Conservation (phyloP, 2,113 vertebrate genomes). For the Mesoclemmys tuberculata region DNA sequence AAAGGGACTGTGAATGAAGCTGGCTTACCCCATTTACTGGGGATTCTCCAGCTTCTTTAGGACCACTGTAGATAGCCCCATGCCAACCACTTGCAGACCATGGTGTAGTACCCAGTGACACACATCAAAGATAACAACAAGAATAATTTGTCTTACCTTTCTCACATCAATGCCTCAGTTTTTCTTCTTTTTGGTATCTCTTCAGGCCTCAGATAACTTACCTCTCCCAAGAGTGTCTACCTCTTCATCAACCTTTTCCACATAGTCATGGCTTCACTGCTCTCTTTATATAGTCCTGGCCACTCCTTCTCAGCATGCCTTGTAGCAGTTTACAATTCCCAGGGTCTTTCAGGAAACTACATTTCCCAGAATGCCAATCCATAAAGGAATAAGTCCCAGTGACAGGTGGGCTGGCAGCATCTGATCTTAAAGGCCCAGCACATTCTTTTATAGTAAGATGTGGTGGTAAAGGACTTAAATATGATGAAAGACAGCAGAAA, state of each 20-base stretch:
- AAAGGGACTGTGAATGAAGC: not conserved
- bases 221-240: conserved; percentile 8
- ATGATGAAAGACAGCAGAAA: not conserved
- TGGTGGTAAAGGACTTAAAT: not conserved
- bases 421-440: not conserved
- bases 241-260: not conserved
- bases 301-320: not conserved
- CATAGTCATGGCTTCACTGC: not conserved
- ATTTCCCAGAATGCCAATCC: not conserved
- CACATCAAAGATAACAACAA: not conserved
- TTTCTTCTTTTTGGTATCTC: not conserved
- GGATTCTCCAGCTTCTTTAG: not conserved
- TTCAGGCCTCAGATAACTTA: not conserved
- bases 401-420: not conserved
- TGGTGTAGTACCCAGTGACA: not conserved
- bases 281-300: not conserved
- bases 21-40: not conserved
- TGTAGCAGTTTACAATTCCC: not conserved
- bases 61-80: not conserved
- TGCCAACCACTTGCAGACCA: fast-evolving
- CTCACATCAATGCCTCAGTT: not conserved
- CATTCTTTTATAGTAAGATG: not conserved
- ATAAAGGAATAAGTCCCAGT: not conserved
- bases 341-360: not conserved
- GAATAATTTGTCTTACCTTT: not conserved